These are phyloP conservation scores for Callipepla californica DNA, from an alignment of 2,113 vertebrate genomes.

Conservation along the genomic window DNA sequence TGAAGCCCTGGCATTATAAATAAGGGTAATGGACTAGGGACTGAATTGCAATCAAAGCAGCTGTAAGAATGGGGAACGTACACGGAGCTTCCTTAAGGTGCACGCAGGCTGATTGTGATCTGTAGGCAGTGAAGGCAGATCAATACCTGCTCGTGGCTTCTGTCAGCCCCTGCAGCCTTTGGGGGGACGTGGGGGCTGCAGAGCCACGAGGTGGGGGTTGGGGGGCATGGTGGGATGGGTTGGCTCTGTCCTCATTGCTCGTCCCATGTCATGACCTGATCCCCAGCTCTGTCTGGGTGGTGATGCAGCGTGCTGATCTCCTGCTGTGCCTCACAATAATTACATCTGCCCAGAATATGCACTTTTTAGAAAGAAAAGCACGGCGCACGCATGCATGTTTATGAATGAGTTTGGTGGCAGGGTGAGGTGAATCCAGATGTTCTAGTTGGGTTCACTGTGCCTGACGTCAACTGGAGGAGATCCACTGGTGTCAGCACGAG, in stretches of 20 bases:
- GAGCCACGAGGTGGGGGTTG: not conserved
- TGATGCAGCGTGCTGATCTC: not conserved
- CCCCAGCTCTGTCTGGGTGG: not conserved
- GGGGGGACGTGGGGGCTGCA: not conserved
- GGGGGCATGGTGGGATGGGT: not conserved
- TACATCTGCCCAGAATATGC: not conserved
- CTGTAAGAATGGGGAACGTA: not conserved
- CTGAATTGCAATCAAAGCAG: slow-evolving; percentile 65
- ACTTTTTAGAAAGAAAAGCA: not conserved
- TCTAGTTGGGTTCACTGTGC: not conserved
- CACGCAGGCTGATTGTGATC: slow-evolving; percentile 38
- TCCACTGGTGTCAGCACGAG: no score
- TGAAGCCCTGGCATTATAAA: slow-evolving; percentile 65
- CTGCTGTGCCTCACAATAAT: not conserved
- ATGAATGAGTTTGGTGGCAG: not conserved
- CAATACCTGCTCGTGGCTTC: slow-evolving; percentile 4
- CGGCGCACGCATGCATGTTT: not conserved
- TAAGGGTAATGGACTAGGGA: slow-evolving; percentile 74
- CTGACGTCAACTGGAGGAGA: not conserved
- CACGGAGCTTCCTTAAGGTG: slow-evolving; percentile 35
- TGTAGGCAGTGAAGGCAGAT: slow-evolving; percentile 44
- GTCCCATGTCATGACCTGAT: not conserved
- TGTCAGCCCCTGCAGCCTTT: not conserved
- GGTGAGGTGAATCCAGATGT: not conserved
- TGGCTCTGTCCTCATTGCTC: not conserved